Base-by-base conservation (phyloP, 2,888 invertebrate species). In the Troilus luridus region DNA sequence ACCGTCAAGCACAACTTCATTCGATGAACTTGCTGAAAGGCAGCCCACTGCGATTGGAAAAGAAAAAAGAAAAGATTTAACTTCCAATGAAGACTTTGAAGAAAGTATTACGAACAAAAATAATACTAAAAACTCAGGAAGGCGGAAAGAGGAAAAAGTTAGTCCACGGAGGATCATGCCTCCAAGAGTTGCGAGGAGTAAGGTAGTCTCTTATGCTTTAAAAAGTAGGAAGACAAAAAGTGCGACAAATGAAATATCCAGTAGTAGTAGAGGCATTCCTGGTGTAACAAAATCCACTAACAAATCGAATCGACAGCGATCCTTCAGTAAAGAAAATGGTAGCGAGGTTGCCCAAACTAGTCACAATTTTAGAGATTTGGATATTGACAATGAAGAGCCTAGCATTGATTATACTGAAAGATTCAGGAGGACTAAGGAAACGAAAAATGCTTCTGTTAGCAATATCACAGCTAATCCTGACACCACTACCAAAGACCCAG, bases 381-480 rank as follows among this genome's bases (percentile, higher is more conserved):
- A 89, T 64, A 54, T 67, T 67, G 89, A 89, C 54, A 89, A 67
- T 67, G 89, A 89, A 9, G 59, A 59, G 19, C 6, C 62, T 62
- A 58, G 58, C 56, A 62, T 60, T 12, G 89, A 89, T n/a, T 54
- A 54, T 54, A 89, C 64, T 21, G 41, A 27, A 62, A 64, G 54
- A 54, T 62, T 89, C 6, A 64, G 11, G 60, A 89, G 54, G 19
- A 89, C 54, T 5, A 54, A n/a, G 21, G 27, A 54, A 9, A 56
- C 56, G 12, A 89, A 41, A 54, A 62, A 54, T 64, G 62, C 54
- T n/a, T 64, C 89, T 19, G 19, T 41, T 6, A 67, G 9, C 9
- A 85, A 85, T n/a, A 21, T 56, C 21, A 11, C n/a, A n/a, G n/a
- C 89, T 64, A 89, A 89, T 64, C 89, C 89, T 10, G 89, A 89